Conservation (phyloP, 2,888 invertebrate species). For the Pogonocherus hispidulus region DNA sequence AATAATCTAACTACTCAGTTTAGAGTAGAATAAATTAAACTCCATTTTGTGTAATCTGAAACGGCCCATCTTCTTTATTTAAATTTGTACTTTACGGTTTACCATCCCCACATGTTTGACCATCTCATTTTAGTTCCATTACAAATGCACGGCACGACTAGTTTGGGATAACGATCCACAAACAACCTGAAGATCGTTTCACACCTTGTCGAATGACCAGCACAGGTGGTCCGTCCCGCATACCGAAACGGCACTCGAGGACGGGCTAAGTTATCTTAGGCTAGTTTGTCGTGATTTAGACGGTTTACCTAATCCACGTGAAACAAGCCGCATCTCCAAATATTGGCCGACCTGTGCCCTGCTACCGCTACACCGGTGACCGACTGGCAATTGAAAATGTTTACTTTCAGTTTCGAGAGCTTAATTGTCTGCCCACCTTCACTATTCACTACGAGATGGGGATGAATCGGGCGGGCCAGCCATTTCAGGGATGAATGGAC, state of each 20-base stretch:
- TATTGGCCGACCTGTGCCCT: slow-evolving; percentile 31
- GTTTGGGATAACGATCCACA: slow-evolving; percentile 19
- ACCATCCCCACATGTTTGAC: background rate
- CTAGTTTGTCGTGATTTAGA: slow-evolving; percentile 50
- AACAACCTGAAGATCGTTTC: slow-evolving; percentile 35
- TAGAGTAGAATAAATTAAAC: no score
- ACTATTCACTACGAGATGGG: slow-evolving; percentile 27
- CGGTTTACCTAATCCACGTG: slow-evolving; percentile 51
- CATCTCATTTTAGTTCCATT: slow-evolving; percentile 8
- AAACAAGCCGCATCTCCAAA: slow-evolving; percentile 47
- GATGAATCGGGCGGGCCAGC: slow-evolving; percentile 12
- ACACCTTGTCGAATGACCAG: slow-evolving; percentile 42
- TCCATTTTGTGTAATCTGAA: background rate
- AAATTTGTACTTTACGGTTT: background rate
- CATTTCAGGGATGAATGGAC: slow-evolving; percentile 41
- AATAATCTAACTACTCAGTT: no score
- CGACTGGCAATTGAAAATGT: slow-evolving; percentile 44
- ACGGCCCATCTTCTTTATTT: background rate
- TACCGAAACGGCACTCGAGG: slow-evolving; percentile 44
- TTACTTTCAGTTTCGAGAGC: slow-evolving; percentile 54
- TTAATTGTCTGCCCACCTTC: slow-evolving; percentile 51
- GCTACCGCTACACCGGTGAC: slow-evolving; percentile 20
- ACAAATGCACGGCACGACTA: slow-evolving; percentile 2
- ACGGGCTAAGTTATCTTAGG: slow-evolving; percentile 54
- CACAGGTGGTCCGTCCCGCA: slow-evolving; percentile 52